phyloP scores from a whole-genome alignment of 2,797 vertebrate species.

The Taenioides sp. region DNA sequence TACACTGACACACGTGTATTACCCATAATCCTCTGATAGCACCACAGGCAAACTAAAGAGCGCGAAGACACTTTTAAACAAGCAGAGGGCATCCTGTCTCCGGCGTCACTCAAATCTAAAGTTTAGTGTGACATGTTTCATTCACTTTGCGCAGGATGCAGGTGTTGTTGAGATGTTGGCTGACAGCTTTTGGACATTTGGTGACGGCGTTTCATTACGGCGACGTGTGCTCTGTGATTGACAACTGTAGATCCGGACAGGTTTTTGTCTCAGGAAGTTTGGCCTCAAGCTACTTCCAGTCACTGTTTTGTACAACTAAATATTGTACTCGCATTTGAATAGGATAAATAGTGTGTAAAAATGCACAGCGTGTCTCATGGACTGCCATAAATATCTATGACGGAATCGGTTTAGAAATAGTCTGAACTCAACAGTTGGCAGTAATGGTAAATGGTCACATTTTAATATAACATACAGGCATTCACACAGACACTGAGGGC shows the following conservation, averaged over 20 bases:
- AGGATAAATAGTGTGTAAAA: background rate
- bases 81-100: conserved; percentile 5
- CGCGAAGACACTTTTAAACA: background rate
- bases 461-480: no score
- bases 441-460: no score
- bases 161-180: background rate
- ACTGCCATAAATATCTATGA: no score
- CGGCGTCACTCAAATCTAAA: conserved; percentile 7
- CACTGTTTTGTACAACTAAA: conserved; percentile 6
- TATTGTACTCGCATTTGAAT: background rate
- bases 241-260: conserved; percentile 8
- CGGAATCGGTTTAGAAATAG: no score
- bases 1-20: background rate
- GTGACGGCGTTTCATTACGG: background rate
- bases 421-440: no score
- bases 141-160: conserved; percentile 3
- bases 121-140: conserved; percentile 4
- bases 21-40: background rate
- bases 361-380: background rate
- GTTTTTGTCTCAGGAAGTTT: conserved; percentile 6
- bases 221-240: background rate
- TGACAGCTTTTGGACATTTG: conserved; percentile 7
- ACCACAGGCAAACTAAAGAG: conserved; percentile 7
- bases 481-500: no score
- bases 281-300: conserved; percentile 9